Evolutionary conservation across 1,140 invertebrate species (phyloP).

Genomic region (Aphis gossypii): DNA sequence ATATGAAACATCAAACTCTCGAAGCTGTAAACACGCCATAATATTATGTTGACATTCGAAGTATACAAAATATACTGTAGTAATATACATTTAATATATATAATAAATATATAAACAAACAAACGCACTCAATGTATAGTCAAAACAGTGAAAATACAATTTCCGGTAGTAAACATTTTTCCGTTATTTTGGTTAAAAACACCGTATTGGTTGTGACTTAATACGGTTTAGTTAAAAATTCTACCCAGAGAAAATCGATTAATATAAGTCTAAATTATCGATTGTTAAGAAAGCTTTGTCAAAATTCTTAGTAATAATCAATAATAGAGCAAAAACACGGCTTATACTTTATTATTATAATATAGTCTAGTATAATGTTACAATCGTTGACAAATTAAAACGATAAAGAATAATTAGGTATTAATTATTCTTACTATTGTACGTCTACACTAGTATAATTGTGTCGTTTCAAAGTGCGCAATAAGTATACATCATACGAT

Average conservation of each 20-base stretch:
- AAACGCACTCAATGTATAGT: background rate
- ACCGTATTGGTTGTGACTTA: background rate
- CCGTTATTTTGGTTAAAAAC: background rate
- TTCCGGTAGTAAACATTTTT: background rate
- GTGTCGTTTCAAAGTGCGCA: background rate
- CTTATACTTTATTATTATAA: too few species aligned
- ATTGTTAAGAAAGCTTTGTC: background rate
- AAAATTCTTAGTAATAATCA: background rate
- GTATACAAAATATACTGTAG: too few species aligned
- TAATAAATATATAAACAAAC: background rate
- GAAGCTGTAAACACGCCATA: background rate
- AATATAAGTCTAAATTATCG: background rate
- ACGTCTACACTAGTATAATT: background rate
- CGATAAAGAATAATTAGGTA: background rate
- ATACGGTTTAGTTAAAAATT: background rate
- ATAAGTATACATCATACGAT: background rate
- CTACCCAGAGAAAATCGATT: background rate
- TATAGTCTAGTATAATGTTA: background rate
- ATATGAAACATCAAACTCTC: background rate
- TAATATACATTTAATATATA: background rate
- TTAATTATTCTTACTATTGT: background rate
- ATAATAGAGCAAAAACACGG: background rate
- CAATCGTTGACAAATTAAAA: background rate
- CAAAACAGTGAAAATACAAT: background rate
- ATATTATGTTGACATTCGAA: background rate